phyloP scores from a whole-genome alignment of 2,888 invertebrate species.

The Psylliodes chrysocephalus region DNA sequence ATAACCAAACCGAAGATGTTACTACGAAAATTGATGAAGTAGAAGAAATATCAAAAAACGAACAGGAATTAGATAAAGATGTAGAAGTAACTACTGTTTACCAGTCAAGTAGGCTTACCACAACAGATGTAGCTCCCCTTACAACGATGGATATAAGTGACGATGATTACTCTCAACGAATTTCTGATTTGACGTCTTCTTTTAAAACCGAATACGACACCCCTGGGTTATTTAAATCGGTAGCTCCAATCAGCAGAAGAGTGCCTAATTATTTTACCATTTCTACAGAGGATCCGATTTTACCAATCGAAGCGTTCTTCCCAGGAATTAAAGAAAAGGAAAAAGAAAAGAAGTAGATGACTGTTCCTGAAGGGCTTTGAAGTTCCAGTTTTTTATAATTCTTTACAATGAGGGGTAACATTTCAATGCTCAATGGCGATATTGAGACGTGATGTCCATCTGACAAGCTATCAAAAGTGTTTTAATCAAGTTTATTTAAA shows the following conservation, averaged over 20 bases:
- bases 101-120: conserved; percentile 53
- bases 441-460: no score
- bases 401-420: no score
- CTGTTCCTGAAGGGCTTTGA: neutral
- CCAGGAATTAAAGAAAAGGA: conserved; percentile 70
- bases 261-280: conserved; percentile 78
- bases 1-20: conserved; percentile 45
- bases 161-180: conserved; percentile 70
- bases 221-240: conserved; percentile 77
- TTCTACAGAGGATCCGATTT: conserved; percentile 81
- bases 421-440: no score
- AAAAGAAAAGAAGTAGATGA: conserved; percentile 22
- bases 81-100: conserved; percentile 64
- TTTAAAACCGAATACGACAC: conserved; percentile 78
- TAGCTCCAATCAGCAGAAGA: conserved; percentile 71
- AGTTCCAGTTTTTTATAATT: no score
- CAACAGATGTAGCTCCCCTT: conserved; percentile 54
- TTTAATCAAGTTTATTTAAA: no score
- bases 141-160: conserved; percentile 31
- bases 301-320: conserved; percentile 85
- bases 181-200: conserved; percentile 78
- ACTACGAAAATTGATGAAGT: conserved; percentile 29
- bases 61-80: conserved; percentile 48
- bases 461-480: no score
- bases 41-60: conserved; percentile 39